Conservation (phyloP, 2,113 vertebrate genomes). For the Macrotis lagotis region DNA sequence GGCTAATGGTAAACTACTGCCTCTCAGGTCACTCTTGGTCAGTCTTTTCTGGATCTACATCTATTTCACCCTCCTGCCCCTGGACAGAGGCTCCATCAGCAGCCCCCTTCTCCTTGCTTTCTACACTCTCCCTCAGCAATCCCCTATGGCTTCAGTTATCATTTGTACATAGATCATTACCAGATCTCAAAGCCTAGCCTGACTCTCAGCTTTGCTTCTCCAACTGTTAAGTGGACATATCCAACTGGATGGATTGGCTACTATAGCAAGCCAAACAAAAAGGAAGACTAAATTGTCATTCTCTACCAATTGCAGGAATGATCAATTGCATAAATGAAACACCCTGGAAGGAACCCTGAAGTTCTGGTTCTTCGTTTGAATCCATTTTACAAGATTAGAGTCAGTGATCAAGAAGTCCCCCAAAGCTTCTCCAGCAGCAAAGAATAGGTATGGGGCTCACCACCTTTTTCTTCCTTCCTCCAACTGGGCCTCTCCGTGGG, state of each 20-base stretch:
- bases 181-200: background rate
- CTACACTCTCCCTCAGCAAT: background rate
- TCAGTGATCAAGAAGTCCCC: background rate
- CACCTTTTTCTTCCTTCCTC: constrained; percentile 87
- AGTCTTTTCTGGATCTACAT: too few relatives aligned
- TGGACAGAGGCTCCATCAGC: background rate
- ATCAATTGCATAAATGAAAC: background rate
- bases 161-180: too few relatives aligned
- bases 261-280: background rate
- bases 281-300: background rate
- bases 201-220: background rate
- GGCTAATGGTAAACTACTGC: too few relatives aligned
- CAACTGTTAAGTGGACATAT: background rate
- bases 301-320: background rate
- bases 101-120: background rate
- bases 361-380: background rate
- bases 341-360: background rate
- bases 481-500: constrained; percentile 79
- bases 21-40: too few relatives aligned
- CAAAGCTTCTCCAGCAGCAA: background rate
- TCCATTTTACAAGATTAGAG: fast-evolving
- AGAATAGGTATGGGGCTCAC: background rate
- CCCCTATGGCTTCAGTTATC: background rate
- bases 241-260: background rate
- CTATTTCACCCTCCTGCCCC: too few relatives aligned